A percentile compares a stretch with the other conserved stretches of the same genome.
Evolutionary conservation across 2,888 invertebrate species (phyloP).

Genomic region (Resseliella maxima): DNA sequence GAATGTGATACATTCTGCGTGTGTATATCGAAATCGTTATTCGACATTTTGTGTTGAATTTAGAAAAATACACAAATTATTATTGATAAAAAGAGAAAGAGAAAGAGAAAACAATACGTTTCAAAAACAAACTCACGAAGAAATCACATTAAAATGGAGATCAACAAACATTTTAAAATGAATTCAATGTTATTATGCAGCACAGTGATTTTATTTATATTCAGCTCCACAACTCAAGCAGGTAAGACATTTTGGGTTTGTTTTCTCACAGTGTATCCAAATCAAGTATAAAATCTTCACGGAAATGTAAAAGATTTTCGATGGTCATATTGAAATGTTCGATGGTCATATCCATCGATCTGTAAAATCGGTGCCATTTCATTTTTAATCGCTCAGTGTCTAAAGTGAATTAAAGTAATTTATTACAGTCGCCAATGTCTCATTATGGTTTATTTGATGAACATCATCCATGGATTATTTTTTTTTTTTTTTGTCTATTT

Average conservation of each 20-base stretch:
- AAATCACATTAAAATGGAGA: slow-evolving; percentile 22
- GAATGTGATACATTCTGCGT: neutral
- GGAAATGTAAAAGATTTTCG: too few species aligned
- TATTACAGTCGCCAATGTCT: neutral
- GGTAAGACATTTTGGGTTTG: neutral
- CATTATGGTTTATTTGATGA: neutral
- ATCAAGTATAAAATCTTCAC: too few species aligned
- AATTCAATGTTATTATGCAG: slow-evolving; percentile 42
- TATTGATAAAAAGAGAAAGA: neutral
- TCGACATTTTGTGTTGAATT: neutral
- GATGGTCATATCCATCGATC: neutral
- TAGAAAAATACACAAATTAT: neutral
- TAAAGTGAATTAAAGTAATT: neutral
- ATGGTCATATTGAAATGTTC: neutral
- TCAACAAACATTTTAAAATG: slow-evolving; percentile 41
- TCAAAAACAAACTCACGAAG: neutral
- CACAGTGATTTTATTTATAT: slow-evolving; percentile 46
- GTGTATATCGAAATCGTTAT: neutral
- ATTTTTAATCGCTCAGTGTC: neutral
- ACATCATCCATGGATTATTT: neutral
- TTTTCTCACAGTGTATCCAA: neutral
- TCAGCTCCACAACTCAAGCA: slow-evolving; percentile 23
- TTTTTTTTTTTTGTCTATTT: neutral
- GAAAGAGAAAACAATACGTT: neutral
- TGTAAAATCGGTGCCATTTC: neutral